Evolutionary conservation across 2,888 invertebrate genomes (phyloP).

Genomic region (Athalia cordata): DNA sequence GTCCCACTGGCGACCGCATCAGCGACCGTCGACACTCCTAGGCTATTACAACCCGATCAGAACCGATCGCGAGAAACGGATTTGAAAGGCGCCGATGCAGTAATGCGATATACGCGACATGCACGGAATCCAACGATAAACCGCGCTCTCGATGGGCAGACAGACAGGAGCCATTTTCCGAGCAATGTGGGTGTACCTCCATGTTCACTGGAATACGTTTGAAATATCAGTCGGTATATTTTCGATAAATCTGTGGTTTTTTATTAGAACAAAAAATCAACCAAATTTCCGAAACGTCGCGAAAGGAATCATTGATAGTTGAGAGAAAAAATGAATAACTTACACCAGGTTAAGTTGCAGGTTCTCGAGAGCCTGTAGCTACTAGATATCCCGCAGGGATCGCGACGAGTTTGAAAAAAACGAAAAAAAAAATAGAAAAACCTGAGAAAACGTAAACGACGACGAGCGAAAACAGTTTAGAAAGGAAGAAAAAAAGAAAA

Average conservation of each 20-base stretch:
- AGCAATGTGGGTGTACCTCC: too few relatives aligned
- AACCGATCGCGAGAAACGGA: slow-evolving; percentile 28
- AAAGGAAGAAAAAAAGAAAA: background rate
- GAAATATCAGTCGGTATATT: too few relatives aligned
- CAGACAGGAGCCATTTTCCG: slow-evolving; percentile 29
- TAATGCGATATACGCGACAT: background rate
- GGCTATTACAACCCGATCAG: too few relatives aligned
- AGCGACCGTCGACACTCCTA: background rate
- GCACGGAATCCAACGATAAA: slow-evolving; percentile 16
- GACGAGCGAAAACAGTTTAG: background rate
- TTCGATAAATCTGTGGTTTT: too few relatives aligned
- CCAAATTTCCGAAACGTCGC: too few relatives aligned
- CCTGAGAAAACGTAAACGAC: slow-evolving; percentile 21
- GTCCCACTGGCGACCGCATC: slow-evolving; percentile 19
- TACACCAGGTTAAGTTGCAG: too few relatives aligned
- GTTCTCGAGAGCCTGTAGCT: too few relatives aligned
- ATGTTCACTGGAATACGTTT: too few relatives aligned
- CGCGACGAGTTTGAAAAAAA: background rate
- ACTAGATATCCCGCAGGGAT: background rate
- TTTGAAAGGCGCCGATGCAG: slow-evolving; percentile 18
- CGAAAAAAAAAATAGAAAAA: too few relatives aligned
- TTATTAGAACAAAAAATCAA: too few relatives aligned
- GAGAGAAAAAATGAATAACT: too few relatives aligned
- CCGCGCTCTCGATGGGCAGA: slow-evolving; percentile 22
- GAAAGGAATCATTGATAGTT: too few relatives aligned